Evolutionary conservation across 2,797 vertebrate species (phyloP), one percentile per base, ranked within the genome.

Genomic region (Lindbergichthys nudifrons): DNA sequence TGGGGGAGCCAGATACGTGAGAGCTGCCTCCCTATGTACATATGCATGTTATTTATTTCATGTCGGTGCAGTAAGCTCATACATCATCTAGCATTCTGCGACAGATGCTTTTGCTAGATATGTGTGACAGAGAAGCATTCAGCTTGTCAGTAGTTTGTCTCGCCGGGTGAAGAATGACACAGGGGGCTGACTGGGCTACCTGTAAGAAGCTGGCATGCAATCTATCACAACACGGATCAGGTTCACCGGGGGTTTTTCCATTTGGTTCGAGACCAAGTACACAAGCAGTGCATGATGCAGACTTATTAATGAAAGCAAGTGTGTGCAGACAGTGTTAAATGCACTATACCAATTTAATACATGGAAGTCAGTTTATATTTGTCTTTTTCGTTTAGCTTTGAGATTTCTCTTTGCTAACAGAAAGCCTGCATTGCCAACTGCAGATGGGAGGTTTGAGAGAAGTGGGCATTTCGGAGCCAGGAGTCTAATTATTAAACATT

Each of bases 21-120:
- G 77, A 77, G 19, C 68, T 65, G 78, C 74, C 82, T 82, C 70
- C 77, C 73, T 85, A 76, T 82, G 83, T 90, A 83, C 79, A 85
- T 79, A 84, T 50, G 75, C 65, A 65, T 90, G 82, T 87, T 88
- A 79, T 89, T 88, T 81, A 85, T 73, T 86, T 90, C 83, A 82
- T 50, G 62, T 87, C 84, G 64, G 70, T 73, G 87, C 73, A 83
- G 70, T 15, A 46, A 11, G 81, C 85, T 84, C 83, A 62, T 93
- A 85, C 70, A 90, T 92, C 90, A 91, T 77, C 41, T 32, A 10
- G 71, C 67, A 59, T 70, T 77, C 69, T 78, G 70, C 54, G 53
- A 90, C 82, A 77, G 76, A 88, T 87, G 86, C 72, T 84, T 83
- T 81, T 63, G 65, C 64, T 16, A 42, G 67, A 88, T 64, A 16